These are phyloP conservation scores for Phyllotis vaccarum DNA, from an alignment of 2,797 vertebrate species.

Conservation along the genomic window DNA sequence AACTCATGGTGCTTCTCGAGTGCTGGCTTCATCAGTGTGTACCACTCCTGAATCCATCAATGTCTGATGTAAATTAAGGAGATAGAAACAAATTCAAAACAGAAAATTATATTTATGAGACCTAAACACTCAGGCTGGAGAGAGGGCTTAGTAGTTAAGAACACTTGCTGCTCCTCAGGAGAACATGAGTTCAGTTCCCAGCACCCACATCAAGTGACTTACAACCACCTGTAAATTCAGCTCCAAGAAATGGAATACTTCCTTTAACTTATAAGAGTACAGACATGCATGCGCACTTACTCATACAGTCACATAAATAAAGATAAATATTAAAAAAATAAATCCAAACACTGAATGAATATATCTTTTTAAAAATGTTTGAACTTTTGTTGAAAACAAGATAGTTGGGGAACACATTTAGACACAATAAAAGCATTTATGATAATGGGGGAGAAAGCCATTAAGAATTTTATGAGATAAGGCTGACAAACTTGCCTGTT, in stretches of 20 bases:
- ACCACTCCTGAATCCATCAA: background rate
- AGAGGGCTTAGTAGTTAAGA: background rate
- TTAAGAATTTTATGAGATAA: slow-evolving; percentile 89
- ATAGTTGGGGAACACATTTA: slow-evolving; percentile 76
- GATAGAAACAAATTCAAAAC: background rate
- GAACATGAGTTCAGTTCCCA: background rate
- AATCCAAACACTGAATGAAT: background rate
- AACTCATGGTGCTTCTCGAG: background rate
- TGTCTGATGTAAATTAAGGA: background rate
- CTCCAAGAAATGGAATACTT: background rate
- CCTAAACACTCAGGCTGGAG: background rate
- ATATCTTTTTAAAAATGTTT: slow-evolving; percentile 7
- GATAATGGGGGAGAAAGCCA: slow-evolving; percentile 85
- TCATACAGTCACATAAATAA: background rate
- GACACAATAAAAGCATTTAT: slow-evolving; percentile 86
- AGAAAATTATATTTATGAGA: background rate
- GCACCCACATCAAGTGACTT: background rate
- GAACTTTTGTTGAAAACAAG: slow-evolving; percentile 73
- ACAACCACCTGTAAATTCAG: background rate
- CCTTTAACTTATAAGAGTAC: background rate
- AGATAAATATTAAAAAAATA: background rate
- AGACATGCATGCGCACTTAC: background rate
- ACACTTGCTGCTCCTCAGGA: background rate
- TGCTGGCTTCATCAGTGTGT: background rate
- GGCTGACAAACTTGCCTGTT: slow-evolving; percentile 86